These are phyloP conservation scores for Sinhomidia bicolor DNA, from an alignment of 2,888 invertebrate species.

Conservation along the genomic window DNA sequence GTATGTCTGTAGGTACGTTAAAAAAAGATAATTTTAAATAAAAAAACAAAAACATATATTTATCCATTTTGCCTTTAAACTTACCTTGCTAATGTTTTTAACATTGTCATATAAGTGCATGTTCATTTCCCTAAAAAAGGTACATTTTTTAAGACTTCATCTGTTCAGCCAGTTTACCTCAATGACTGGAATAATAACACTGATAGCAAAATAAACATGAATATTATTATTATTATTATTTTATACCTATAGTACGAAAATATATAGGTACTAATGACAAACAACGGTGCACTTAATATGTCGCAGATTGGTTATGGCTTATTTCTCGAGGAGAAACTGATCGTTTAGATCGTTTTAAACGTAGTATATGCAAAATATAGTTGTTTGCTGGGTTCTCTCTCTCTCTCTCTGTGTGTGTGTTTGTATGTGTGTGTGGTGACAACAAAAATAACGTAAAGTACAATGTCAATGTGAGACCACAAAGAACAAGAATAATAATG, in stretches of 20 bases:
- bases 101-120: no score
- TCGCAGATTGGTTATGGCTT: conserved; percentile 57
- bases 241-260: neutral
- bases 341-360: neutral
- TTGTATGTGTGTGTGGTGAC: conserved; percentile 21
- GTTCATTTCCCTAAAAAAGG: neutral
- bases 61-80: no score
- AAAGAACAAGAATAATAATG: conserved; percentile 61
- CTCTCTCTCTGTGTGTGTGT: neutral
- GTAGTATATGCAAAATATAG: conserved; percentile 17
- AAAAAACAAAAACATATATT: no score
- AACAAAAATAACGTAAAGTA: conserved; percentile 53
- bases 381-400: no score
- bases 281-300: conserved; percentile 42
- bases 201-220: no score
- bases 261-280: conserved; percentile 22
- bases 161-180: neutral
- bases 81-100: no score
- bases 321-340: conserved; percentile 53
- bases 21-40: conserved; percentile 7
- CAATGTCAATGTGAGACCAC: conserved; percentile 73
- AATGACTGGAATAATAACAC: neutral
- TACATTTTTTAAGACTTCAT: neutral
- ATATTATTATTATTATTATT: neutral
- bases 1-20: no score